Conservation (phyloP, 2,888 invertebrate species). For the Rhagonycha lutea region DNA sequence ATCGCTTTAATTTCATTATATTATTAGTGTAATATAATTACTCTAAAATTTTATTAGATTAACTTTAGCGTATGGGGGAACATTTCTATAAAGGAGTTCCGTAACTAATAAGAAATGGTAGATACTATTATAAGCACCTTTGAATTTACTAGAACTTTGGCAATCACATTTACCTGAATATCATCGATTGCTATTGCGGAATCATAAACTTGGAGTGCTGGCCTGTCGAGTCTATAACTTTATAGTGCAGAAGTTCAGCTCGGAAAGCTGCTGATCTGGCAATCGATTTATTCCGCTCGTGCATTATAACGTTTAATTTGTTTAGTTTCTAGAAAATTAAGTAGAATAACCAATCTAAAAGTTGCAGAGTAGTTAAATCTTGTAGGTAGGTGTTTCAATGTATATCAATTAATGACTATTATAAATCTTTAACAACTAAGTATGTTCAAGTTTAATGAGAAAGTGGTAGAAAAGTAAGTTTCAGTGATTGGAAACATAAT, state of each 20-base stretch:
- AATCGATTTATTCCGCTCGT: not conserved
- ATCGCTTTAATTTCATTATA: not conserved
- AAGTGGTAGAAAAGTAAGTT: not conserved
- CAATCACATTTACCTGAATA: conserved; percentile 2
- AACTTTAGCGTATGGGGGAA: not conserved
- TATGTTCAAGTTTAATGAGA: not conserved
- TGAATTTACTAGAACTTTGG: not conserved
- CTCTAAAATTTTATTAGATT: not conserved
- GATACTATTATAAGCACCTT: not conserved
- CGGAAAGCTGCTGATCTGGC: conserved; percentile 1
- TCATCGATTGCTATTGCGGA: conserved; percentile 3
- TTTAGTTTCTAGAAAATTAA: not conserved
- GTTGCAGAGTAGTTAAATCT: not conserved
- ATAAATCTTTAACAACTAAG: not conserved
- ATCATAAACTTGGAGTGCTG: not conserved
- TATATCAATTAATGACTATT: not conserved
- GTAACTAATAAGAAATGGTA: not conserved
- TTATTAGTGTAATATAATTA: not conserved
- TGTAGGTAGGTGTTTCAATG: not conserved
- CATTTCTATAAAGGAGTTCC: not conserved
- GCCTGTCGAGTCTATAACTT: conserved; percentile 2
- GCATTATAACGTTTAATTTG: conserved; percentile 1
- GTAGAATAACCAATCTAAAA: not conserved
- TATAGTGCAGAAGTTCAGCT: not conserved
- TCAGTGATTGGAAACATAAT: not conserved